Evolutionary conservation across 2,113 vertebrate species (phyloP).

Genomic region (Amia ocellicauda): DNA sequence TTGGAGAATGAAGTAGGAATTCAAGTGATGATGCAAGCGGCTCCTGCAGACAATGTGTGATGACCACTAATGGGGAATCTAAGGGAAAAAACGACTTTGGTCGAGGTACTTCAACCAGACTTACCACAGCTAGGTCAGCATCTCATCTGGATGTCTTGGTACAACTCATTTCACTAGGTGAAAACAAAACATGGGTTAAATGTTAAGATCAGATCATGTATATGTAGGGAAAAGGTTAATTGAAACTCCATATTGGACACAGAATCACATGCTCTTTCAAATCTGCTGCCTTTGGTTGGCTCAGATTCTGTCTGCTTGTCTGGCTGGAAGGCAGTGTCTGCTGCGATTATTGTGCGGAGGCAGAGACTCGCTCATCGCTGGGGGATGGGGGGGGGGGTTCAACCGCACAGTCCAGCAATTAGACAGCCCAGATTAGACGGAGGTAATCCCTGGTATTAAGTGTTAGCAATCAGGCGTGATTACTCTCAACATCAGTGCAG

Average conservation of each 20-base stretch:
- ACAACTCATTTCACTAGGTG: too few species aligned
- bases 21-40: neutral
- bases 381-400: neutral
- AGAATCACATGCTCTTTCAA: neutral
- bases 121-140: too few species aligned
- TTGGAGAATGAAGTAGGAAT: too few species aligned
- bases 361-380: neutral
- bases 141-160: too few species aligned
- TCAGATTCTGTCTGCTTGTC: neutral
- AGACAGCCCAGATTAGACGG: slow-evolving; percentile 18
- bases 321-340: neutral
- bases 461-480: slow-evolving; percentile 37
- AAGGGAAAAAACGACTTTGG: too few species aligned
- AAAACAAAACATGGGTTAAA: too few species aligned
- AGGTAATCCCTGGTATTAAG: slow-evolving; percentile 39
- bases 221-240: too few species aligned
- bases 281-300: neutral
- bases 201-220: too few species aligned
- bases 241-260: too few species aligned
- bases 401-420: slow-evolving; percentile 5
- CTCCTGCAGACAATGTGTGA: too few species aligned
- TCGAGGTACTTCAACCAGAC: too few species aligned
- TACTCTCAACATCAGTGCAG: neutral
- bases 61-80: too few species aligned
- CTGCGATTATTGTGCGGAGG: neutral